These are phyloP conservation scores for Aelia acuminata DNA, from an alignment of 2,888 invertebrate species.

Conservation along the genomic window DNA sequence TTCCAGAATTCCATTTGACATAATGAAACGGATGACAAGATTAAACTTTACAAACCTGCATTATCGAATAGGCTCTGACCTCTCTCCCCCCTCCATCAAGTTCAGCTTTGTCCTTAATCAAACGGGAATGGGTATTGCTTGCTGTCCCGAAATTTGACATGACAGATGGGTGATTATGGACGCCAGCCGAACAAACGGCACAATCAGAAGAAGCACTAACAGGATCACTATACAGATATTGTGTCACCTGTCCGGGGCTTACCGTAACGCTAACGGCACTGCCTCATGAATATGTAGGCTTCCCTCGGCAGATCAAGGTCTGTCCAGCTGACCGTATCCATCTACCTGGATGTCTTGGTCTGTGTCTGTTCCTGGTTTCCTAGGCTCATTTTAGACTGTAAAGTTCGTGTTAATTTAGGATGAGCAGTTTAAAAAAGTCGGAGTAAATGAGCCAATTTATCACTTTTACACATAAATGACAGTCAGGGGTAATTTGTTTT, in stretches of 20 bases:
- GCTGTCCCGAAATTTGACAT: conserved; percentile 3
- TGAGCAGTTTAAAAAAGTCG: background rate
- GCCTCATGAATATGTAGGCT: conserved; percentile 56
- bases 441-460: too few relatives aligned
- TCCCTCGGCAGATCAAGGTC: conserved; percentile 41
- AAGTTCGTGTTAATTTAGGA: background rate
- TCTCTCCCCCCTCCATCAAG: background rate
- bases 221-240: conserved; percentile 44
- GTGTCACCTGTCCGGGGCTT: conserved; percentile 17
- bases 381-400: background rate
- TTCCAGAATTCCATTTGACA: too few relatives aligned
- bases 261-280: conserved; percentile 46
- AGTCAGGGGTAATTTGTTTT: too few relatives aligned
- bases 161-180: background rate
- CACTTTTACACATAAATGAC: too few relatives aligned
- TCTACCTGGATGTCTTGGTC: background rate
- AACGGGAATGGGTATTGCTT: background rate
- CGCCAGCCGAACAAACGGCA: conserved; percentile 2
- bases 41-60: too few relatives aligned
- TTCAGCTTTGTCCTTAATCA: background rate
- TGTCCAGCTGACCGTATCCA: conserved; percentile 7
- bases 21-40: too few relatives aligned
- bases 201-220: conserved; percentile 25
- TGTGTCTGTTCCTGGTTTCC: background rate
- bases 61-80: background rate